Conservation (phyloP, 1,140 invertebrate genomes). For the Diachasma alloeum region DNA sequence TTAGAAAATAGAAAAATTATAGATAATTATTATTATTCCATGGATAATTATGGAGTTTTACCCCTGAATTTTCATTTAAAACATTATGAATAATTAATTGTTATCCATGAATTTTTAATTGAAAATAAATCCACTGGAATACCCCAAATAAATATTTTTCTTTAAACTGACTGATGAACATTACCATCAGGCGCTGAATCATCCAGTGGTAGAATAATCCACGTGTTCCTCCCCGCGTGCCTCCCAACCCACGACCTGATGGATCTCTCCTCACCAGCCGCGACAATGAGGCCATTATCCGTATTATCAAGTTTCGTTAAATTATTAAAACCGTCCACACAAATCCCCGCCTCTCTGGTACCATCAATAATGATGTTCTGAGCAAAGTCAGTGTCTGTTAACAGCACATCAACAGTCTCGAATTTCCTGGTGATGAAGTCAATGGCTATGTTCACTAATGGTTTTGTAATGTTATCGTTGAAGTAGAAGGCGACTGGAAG, state of each 20-base stretch:
- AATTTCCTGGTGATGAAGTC: constrained; percentile 49
- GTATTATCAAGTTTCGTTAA: constrained; percentile 29
- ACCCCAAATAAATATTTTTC: too few species aligned
- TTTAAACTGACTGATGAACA: neutral
- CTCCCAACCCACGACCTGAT: constrained; percentile 47
- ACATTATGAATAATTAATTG: too few species aligned
- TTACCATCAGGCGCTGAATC: constrained; percentile 50
- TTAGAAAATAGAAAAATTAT: too few species aligned
- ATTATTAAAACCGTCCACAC: constrained; percentile 46
- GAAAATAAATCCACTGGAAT: too few species aligned
- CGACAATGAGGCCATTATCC: constrained; percentile 43
- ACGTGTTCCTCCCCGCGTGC: constrained; percentile 39
- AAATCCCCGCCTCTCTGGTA: constrained; percentile 48
- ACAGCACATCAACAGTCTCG: constrained; percentile 46
- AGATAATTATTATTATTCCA: too few species aligned
- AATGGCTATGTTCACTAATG: constrained; percentile 44
- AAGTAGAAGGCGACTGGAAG: constrained; percentile 48
- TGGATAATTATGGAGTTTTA: too few species aligned
- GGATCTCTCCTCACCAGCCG: constrained; percentile 42
- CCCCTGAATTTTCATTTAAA: too few species aligned
- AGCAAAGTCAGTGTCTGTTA: constrained; percentile 35
- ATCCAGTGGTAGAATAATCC: constrained; percentile 52
- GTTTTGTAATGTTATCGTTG: constrained; percentile 44
- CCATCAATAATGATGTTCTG: constrained; percentile 41
- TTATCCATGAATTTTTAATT: too few species aligned